Base-by-base conservation (phyloP, 23 tunicate genomes). In the Pegea sp. region DNA sequence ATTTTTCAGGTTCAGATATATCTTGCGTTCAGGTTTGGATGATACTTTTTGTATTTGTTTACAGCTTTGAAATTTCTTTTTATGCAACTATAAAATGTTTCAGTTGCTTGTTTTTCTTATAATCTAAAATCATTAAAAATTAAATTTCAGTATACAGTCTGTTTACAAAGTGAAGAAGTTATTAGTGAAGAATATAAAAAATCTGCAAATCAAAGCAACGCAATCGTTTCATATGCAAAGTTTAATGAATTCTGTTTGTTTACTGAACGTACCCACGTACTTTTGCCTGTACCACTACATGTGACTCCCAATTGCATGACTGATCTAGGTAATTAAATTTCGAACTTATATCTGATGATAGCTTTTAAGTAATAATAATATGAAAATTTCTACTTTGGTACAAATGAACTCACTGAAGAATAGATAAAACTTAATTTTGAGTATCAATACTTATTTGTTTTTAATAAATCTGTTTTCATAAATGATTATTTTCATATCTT, bases 161-260 rank as follows among this genome's bases (percentile, higher is more conserved):
- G 81, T 32, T 49, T 89, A 34, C 98, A 77, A 71, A 71, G 90
- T 34, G 98, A 89, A 57, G 98, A 89, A 52, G 64, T 62, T 23
- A 21, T 89, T 0, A 69, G 77, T 6, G 98, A 89, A 38, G 98
- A 89, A 53, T 89, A 76, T 58, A 71, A 66, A 32, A 57, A 67
- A 0, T 65, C 56, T 31, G 64, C 55, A 2, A 63, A 42, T 27
- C 84, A 73, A 52, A 84, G 84, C 21, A 84, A 84, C 48, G 75
- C 75, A 1, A 28, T 73, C 19, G 46, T 67, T 6, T 73, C 95
- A 1, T 78, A 76, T 34, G 64, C 64, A 63, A 77, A 77, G 26
- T 77, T 66, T 24, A 59, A 65, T 13, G 93, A 89, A 57, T 71
- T 65, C 54, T 89, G 98, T 48, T 29, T 89, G 31, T 89, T 38